phyloP scores from a whole-genome alignment of 53 echinoderm and acorn worm species.

The Zoroaster sp. region DNA sequence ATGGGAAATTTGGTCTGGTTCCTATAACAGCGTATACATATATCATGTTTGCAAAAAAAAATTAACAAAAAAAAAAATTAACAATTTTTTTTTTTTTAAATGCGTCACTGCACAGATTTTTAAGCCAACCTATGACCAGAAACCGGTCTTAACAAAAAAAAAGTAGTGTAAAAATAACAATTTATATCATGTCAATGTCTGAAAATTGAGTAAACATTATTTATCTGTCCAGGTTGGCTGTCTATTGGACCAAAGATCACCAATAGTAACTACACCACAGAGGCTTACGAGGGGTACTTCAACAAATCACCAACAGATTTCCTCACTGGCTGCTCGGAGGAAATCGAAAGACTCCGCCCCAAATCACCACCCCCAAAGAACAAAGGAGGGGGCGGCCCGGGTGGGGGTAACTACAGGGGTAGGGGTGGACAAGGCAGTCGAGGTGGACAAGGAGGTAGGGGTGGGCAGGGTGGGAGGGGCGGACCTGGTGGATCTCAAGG shows the following conservation, averaged over 20 bases:
- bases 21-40: too few species aligned
- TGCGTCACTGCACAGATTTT: too few species aligned
- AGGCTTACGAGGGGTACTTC: conserved; percentile 84
- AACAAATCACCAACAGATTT: conserved; percentile 78
- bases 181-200: too few species aligned
- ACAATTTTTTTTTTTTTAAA: too few species aligned
- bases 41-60: too few species aligned
- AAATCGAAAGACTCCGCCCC: conserved; percentile 89
- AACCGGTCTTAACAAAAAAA: too few species aligned
- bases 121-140: too few species aligned
- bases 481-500: conserved; percentile 65
- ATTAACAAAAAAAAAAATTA: too few species aligned
- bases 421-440: conserved; percentile 71
- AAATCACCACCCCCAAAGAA: conserved; percentile 93
- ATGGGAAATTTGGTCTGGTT: too few species aligned
- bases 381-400: conserved; percentile 63
- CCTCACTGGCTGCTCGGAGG: conserved; percentile 92
- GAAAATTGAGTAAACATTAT: not conserved
- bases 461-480: conserved; percentile 67
- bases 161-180: too few species aligned
- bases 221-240: conserved; percentile 77
- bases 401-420: conserved; percentile 60
- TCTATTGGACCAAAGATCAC: conserved; percentile 89
- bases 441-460: conserved; percentile 69
- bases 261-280: conserved; percentile 92